These are phyloP conservation scores for Chironomus striatipennis DNA, from an alignment of 1,140 invertebrate species.

Conservation along the genomic window DNA sequence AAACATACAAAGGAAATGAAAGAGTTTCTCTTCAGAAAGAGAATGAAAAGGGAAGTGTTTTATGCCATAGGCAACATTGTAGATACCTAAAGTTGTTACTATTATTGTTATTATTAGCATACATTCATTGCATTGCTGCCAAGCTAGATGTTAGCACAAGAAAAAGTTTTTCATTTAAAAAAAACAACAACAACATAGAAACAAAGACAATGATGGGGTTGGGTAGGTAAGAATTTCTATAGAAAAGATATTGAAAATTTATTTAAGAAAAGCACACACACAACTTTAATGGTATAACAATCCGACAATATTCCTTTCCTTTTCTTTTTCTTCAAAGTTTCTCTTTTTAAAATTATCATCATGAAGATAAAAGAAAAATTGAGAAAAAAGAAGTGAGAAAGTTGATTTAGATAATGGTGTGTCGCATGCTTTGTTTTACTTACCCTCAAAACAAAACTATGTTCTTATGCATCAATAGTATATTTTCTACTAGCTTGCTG, in stretches of 20 bases:
- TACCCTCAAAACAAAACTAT: not conserved
- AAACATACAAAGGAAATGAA: not conserved
- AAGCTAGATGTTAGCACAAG: not conserved
- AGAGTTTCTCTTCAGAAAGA: not conserved
- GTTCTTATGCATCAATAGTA: not conserved
- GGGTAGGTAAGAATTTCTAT: not conserved
- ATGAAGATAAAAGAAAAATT: too few relatives aligned
- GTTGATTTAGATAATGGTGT: slow-evolving; percentile 21
- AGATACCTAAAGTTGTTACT: not conserved
- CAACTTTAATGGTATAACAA: slow-evolving; percentile 17
- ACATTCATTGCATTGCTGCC: not conserved
- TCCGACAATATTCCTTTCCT: not conserved
- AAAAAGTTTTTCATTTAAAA: not conserved
- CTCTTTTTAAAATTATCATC: not conserved
- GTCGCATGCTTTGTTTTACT: not conserved
- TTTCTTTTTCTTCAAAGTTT: not conserved
- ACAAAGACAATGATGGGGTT: not conserved
- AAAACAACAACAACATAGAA: not conserved
- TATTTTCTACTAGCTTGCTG: too few relatives aligned
- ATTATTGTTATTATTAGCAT: not conserved
- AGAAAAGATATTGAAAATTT: slow-evolving; percentile 23
- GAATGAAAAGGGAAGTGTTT: not conserved
- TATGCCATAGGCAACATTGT: not conserved
- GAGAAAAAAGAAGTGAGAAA: not conserved
- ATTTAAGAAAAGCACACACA: not conserved